Evolutionary conservation across 2,888 invertebrate genomes (phyloP), one percentile per base, ranked within the genome.

Genomic region (Acleris literana): DNA sequence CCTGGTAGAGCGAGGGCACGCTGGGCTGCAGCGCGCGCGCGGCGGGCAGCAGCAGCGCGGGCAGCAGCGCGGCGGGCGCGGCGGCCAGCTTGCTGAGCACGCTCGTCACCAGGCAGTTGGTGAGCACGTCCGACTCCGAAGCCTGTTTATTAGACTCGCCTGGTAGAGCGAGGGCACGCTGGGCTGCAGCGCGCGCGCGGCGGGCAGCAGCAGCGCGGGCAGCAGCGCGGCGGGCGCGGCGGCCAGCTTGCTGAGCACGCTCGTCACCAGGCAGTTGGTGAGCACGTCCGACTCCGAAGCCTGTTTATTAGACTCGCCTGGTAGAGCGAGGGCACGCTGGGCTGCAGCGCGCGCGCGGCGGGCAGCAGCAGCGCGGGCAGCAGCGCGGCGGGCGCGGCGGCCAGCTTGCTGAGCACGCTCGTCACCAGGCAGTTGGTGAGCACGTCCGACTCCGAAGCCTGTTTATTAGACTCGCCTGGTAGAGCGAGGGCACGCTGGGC

Each of bases 191-290:
- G 97, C 96, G 75, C 81, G 79, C 95, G 94, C 84, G 69, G 97
- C 96, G 78, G 97, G 97, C 70, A 99, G 93, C 54, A 99, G 93
- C 82, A 98, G 95, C 3, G 98, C 96, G 71, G 97, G 95, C 60
- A 99, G 93, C 63, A 99, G 90, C 6, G 98, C 97, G 74, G 98
- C 96, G 0, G 99, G 97, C 86, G 97, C 97, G 68, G 97, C 94
- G 5, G 98, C 96, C 72, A 99, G 93, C 72, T 97, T 95, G 43
- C 97, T 95, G 55, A 99, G 94, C 33, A 98, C 93, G 5, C 97
- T 97, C 5, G 98, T 98, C 71, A 99, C 93, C 76, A 97, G 96
- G 69, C 98, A 94, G 92, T 98, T 98, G 20, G 97, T 95, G 73
- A 96, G 95, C 68, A 98, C 93, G 53, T 97, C 96, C 76, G 98